These are phyloP conservation scores for Zonotrichia leucophrys DNA, from an alignment of 2,113 vertebrate genomes.

Conservation along the genomic window DNA sequence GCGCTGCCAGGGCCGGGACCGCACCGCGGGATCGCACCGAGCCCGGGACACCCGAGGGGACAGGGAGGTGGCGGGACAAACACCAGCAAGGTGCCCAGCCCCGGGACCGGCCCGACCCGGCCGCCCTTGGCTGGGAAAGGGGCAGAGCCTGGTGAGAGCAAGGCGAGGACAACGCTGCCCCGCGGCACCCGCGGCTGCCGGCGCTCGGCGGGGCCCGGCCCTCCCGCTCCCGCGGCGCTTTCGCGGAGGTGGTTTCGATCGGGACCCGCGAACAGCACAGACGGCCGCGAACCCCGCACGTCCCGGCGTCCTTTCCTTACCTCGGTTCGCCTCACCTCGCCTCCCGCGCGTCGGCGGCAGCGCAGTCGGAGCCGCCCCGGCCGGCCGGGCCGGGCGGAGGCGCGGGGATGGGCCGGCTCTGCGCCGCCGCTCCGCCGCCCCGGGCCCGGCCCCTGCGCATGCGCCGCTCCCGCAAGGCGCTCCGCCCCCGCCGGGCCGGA, in stretches of 20 bases:
- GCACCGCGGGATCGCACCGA: no score
- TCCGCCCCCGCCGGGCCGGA: neutral
- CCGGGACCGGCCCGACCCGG: no score
- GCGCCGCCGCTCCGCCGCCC: no score
- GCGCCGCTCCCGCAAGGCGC: no score
- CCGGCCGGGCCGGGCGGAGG: neutral
- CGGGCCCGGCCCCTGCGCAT: no score
- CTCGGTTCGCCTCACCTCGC: neutral
- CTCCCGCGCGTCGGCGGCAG: neutral
- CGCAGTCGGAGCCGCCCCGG: neutral
- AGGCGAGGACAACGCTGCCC: neutral
- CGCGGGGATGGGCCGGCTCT: no score
- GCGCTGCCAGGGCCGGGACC: neutral
- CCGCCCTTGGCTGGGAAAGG: neutral
- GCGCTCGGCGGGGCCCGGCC: neutral
- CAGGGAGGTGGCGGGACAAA: neutral
- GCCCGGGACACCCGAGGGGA: neutral
- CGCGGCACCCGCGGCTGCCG: neutral
- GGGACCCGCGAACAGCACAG: neutral
- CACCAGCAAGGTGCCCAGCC: no score
- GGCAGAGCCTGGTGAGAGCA: neutral
- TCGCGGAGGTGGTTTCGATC: neutral
- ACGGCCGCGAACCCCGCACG: no score
- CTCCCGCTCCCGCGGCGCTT: neutral
- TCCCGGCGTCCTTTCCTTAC: neutral